Base-by-base conservation (phyloP, 1,140 invertebrate genomes). In the Bombus waltoni region DNA sequence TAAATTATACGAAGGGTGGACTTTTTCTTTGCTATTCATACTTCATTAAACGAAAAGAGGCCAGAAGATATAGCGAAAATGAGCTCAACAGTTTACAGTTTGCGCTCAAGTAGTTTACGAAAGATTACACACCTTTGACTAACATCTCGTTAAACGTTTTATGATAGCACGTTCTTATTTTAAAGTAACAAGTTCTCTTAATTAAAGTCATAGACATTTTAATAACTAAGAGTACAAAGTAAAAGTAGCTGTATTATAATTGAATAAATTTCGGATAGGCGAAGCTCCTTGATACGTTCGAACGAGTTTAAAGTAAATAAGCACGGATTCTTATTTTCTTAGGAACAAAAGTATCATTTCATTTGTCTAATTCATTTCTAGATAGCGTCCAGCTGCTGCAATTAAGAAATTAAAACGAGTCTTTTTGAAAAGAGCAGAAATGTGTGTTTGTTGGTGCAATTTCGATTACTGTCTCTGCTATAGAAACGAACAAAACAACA, bases 361-460 rank as follows among this genome's bases (percentile, higher is more conserved):
- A 47, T 74, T 53, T 35, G 22, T 35, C 22, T 47, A 74, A 74
- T 74, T 74, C 44, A 47, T 40, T 53, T 74, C 44, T 15, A 35
- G 4, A 5, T 53, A 13, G 28, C 18, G 73, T 28, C n/a, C 40
- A 74, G 9, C 32, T 28, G 44, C 53, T 74, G 32, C 38, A 74
- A 74, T 74, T 74, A 47, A 53, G 73, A 25, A 74, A 74, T 74
- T 74, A 44, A 74, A 74, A 35, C n/a, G 73, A 53, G 32, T n/a
- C 11, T 53, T 44, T 32, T 53, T 13, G 73, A 53, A 53, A 47
- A 25, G 44, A 25, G 18, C n/a, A 11, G n/a, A 53, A 53, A 35
- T 40, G 25, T 40, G n/a, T 38, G 22, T 1, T 28, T 40, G 68
- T 71, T 40, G 11, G 4, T 18, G 9, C 66, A 40, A 40, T 71